phyloP scores from a whole-genome alignment of 2,113 vertebrate genomes.

The Alexandromys fortis region DNA sequence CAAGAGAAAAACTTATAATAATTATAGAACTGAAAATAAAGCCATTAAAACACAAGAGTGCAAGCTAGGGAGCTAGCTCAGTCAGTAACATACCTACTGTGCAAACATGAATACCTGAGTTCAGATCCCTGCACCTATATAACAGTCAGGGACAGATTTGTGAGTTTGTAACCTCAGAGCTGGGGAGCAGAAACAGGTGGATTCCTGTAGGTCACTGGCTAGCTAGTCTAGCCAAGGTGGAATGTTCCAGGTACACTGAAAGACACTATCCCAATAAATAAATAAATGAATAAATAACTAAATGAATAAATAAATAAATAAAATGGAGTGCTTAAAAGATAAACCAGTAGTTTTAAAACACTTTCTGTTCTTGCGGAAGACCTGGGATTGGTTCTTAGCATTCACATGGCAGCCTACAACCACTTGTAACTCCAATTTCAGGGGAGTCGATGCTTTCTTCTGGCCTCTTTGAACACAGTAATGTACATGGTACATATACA shows the following conservation, averaged over 20 bases:
- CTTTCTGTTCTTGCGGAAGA: neutral
- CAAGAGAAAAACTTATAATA: neutral
- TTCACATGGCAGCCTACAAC: neutral
- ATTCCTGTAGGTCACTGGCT: neutral
- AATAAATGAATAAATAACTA: too few species aligned
- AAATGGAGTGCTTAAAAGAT: neutral
- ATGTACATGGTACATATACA: neutral
- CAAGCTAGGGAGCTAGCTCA: neutral
- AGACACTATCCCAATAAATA: neutral
- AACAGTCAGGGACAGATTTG: neutral
- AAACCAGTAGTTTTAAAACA: neutral
- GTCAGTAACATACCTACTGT: neutral
- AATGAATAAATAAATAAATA: neutral
- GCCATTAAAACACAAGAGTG: neutral
- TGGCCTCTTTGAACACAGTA: neutral
- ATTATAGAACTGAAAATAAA: neutral
- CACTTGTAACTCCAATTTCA: neutral
- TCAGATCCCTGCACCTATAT: neutral
- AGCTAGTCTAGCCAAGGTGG: neutral
- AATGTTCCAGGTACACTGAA: neutral
- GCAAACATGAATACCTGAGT: neutral
- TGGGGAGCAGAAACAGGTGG: neutral
- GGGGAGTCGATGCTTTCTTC: neutral
- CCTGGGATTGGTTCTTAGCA: neutral
- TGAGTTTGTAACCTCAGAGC: neutral